phyloP scores from a whole-genome alignment of 2,113 vertebrate species.

The Junco hyemalis region DNA sequence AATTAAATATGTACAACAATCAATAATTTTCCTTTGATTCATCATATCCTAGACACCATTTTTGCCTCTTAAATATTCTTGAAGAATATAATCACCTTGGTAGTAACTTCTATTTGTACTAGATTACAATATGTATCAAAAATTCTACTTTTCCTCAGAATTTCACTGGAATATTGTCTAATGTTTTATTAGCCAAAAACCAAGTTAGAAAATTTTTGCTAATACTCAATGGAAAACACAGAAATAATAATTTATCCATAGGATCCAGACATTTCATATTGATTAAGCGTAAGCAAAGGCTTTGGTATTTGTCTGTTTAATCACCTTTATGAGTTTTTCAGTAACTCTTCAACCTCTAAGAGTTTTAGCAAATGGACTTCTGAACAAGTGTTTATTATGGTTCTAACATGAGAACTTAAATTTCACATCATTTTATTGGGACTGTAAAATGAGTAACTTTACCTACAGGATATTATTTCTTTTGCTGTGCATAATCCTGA shows the following conservation, averaged over 20 bases:
- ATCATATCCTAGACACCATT: not conserved
- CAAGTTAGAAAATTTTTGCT: not conserved
- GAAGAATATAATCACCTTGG: not conserved
- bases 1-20: not conserved
- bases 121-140: not conserved
- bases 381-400: not conserved
- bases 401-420: not conserved
- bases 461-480: not conserved
- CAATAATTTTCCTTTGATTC: not conserved
- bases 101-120: not conserved
- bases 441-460: not conserved
- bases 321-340: not conserved
- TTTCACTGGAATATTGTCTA: not conserved
- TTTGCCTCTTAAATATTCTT: not conserved
- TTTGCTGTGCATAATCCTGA: not conserved
- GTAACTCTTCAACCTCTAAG: not conserved
- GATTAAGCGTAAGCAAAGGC: not conserved
- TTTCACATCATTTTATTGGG: not conserved
- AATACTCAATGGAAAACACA: not conserved
- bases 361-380: not conserved
- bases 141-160: not conserved
- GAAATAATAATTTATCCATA: not conserved
- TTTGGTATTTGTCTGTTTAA: not conserved
- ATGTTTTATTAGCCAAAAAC: not conserved
- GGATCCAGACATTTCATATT: not conserved